Conservation (phyloP, 2,888 invertebrate genomes). For the Malthinus flaveolus region DNA sequence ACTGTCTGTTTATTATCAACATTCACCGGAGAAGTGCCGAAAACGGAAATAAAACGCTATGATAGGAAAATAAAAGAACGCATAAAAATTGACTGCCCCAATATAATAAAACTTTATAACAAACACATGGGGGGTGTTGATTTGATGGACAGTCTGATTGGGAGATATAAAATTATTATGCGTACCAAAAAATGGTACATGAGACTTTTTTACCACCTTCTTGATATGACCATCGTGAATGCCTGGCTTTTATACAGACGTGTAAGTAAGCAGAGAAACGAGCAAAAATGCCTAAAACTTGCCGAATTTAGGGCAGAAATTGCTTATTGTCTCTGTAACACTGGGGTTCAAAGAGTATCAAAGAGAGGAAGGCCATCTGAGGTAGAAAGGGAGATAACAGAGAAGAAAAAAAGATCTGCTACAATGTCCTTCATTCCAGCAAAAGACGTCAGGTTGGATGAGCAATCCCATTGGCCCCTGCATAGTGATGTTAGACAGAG, state of each 20-base stretch:
- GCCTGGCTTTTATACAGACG: conserved; percentile 18
- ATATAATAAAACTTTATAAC: conserved; percentile 8
- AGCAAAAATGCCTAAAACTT: conserved; percentile 24
- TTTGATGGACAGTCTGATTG: conserved; percentile 18
- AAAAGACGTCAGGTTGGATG: neutral
- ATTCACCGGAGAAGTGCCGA: conserved; percentile 25
- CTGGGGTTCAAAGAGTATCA: neutral
- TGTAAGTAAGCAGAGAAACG: conserved; percentile 8
- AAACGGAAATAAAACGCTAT: conserved; percentile 17
- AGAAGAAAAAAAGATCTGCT: conserved; percentile 1
- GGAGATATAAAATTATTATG: conserved; percentile 20
- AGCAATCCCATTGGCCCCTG: too few species aligned
- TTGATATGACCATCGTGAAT: conserved; percentile 17
- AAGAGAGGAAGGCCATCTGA: conserved; percentile 7
- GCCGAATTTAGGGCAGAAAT: conserved; percentile 29
- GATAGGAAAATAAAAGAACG: conserved; percentile 27
- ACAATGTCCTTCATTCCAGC: conserved; percentile 1
- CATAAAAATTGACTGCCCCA: conserved; percentile 15
- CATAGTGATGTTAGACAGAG: too few species aligned
- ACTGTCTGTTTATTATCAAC: conserved; percentile 36
- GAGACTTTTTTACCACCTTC: conserved; percentile 18
- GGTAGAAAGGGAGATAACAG: neutral
- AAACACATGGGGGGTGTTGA: conserved; percentile 33
- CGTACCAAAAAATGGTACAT: conserved; percentile 18
- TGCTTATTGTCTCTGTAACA: conserved; percentile 11